phyloP scores from a whole-genome alignment of 1,140 invertebrate species.

The Oreohelix idahoensis region DNA sequence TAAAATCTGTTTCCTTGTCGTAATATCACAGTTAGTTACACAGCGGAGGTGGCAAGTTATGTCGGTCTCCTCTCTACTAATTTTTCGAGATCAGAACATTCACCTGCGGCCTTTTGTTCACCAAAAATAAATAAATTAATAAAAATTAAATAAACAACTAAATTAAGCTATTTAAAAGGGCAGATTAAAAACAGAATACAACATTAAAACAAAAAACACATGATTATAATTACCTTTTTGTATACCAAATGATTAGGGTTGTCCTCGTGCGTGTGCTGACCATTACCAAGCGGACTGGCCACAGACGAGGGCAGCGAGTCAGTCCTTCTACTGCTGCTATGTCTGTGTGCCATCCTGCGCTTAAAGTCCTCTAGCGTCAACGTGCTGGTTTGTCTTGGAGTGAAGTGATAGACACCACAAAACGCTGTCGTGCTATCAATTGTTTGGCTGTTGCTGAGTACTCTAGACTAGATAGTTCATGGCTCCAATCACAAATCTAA shows the following conservation, averaged over 20 bases:
- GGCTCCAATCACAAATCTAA: not conserved
- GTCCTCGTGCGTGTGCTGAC: slow-evolving; percentile 60
- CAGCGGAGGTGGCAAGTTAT: too few species aligned
- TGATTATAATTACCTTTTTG: slow-evolving; percentile 62
- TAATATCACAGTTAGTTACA: too few species aligned
- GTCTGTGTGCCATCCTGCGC: slow-evolving; percentile 47
- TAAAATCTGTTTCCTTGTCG: too few species aligned
- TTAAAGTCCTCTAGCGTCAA: slow-evolving; percentile 20
- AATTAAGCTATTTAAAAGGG: too few species aligned
- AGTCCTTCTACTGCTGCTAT: slow-evolving; percentile 47
- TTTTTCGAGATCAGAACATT: too few species aligned
- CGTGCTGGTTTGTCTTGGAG: not conserved
- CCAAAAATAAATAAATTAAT: too few species aligned
- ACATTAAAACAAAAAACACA: too few species aligned
- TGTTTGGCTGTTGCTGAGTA: not conserved
- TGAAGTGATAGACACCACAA: not conserved
- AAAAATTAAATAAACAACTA: too few species aligned
- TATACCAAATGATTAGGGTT: slow-evolving; percentile 63
- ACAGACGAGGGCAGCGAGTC: slow-evolving; percentile 56
- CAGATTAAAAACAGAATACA: too few species aligned
- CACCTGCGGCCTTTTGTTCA: too few species aligned
- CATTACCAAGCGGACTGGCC: slow-evolving; percentile 56
- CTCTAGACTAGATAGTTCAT: not conserved
- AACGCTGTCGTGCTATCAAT: not conserved
- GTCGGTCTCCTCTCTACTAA: too few species aligned